Percentiles rank a stretch among this genome's conserved stretches.
phyloP scores from a whole-genome alignment of 1,140 invertebrate species.

The Lucilia cuprina region DNA sequence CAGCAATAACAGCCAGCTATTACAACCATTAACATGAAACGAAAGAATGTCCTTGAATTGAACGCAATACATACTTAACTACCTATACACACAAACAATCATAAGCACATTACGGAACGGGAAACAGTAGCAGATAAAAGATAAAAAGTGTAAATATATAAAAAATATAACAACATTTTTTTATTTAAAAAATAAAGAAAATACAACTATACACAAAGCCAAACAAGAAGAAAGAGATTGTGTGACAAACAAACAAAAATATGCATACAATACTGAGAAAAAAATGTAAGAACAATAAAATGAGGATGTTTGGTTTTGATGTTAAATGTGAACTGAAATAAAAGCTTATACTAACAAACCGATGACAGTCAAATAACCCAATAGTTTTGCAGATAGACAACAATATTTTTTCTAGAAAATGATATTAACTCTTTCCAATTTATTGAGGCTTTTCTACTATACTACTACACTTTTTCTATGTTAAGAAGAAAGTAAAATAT shows the following conservation, averaged over 20 bases:
- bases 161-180: background rate
- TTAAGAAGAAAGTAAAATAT: no score
- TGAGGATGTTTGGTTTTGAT: background rate
- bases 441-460: no score
- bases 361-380: background rate
- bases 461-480: no score
- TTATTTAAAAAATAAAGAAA: no score
- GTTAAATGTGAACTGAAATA: background rate
- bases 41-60: slow-evolving; percentile 6
- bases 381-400: no score
- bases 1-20: slow-evolving; percentile 1
- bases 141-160: background rate
- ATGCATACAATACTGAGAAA: background rate
- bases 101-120: background rate
- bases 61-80: background rate
- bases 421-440: no score
- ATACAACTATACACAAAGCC: background rate
- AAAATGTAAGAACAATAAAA: background rate
- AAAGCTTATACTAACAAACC: background rate
- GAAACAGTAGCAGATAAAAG: background rate
- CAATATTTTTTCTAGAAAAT: no score
- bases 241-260: background rate
- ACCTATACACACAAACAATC: background rate
- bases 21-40: slow-evolving; percentile 7
- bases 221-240: no score